Percentiles rank a stretch among this genome's conserved stretches.
phyloP scores from a whole-genome alignment of 1,140 invertebrate species.

The Ladona fulva region DNA sequence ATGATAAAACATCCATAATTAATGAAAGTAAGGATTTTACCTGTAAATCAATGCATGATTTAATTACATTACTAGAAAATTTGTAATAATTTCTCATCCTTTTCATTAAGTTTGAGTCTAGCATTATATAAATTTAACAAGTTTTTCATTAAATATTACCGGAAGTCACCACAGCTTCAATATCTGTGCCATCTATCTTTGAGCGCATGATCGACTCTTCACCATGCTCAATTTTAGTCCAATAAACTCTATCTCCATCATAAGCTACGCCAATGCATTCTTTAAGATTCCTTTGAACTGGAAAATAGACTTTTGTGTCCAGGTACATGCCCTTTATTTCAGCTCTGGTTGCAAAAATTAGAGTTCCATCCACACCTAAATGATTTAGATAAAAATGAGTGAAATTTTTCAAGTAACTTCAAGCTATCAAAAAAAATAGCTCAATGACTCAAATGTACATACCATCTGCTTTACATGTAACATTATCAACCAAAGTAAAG shows the following conservation, averaged over 20 bases:
- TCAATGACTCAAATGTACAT: slow-evolving; percentile 20
- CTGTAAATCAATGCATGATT: too few relatives aligned
- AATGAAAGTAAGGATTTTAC: too few relatives aligned
- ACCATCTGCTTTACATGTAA: slow-evolving; percentile 57
- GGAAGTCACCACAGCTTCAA: slow-evolving; percentile 42
- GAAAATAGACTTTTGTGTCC: slow-evolving; percentile 36
- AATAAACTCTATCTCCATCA: slow-evolving; percentile 59
- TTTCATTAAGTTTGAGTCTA: too few relatives aligned
- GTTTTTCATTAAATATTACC: slow-evolving; percentile 25
- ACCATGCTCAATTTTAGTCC: slow-evolving; percentile 56
- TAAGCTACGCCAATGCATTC: slow-evolving; percentile 57
- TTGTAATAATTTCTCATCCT: too few relatives aligned
- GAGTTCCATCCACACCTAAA: slow-evolving; percentile 46
- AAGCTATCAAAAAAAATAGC: too few relatives aligned
- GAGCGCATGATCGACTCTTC: slow-evolving; percentile 55
- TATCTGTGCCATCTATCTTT: slow-evolving; percentile 42
- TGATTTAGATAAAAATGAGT: neutral
- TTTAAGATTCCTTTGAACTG: slow-evolving; percentile 39
- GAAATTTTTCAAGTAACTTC: neutral
- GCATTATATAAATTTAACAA: too few relatives aligned
- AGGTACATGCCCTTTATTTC: slow-evolving; percentile 43
- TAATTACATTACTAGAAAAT: too few relatives aligned
- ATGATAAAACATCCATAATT: too few relatives aligned
- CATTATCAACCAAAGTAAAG: slow-evolving; percentile 56
- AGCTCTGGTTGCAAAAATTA: slow-evolving; percentile 50